Evolutionary conservation across 2,888 invertebrate genomes (phyloP), one percentile per base, ranked within the genome.

Genomic region (Bruchidius siliquastri): DNA sequence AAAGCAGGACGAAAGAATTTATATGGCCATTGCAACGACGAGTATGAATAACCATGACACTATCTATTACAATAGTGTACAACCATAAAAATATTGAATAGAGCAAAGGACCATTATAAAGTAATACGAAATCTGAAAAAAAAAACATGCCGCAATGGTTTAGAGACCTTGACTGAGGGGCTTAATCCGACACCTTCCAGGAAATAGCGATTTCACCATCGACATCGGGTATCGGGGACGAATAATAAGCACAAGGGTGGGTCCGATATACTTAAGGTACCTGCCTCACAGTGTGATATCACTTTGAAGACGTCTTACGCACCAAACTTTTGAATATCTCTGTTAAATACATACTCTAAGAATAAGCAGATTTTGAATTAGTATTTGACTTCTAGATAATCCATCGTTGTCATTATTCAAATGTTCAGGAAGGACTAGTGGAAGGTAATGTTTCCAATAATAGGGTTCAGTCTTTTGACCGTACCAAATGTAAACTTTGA

Each of bases 241-340:
- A 49, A 49, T 49, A 49, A 49, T 49, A 49, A 49, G 49, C 49
- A 18, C 49, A 13, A 49, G 49, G 26, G 26, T 26, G 26, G 26
- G 26, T 26, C 26, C 8, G 26, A 26, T 26, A 8, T 26, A 26
- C 26, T 26, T 26, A 26, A 30, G 22, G 71, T 71, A 71, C 71
- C 71, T 71, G 71, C 26, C 20, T 32, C 71, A 32, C 71, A 71
- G 71, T 71, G 71, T 71, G 71, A 21, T 22, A 71, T 71, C 49
- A 26, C 49, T 26, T 71, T 21, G 20, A 22, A 32, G 22, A 66
- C 21, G 32, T 18, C 49, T 6, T 13, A 18, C 13, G 18, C 49
- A 4, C 13, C 13, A 13, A 49, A 49, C 1, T 8, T 49, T 49
- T 49, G 49, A 49, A 49, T 49, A 49, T 49, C 49, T 49, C 18